Evolutionary conservation across 2,888 invertebrate species (phyloP).

Genomic region (Andrena flavipes): DNA sequence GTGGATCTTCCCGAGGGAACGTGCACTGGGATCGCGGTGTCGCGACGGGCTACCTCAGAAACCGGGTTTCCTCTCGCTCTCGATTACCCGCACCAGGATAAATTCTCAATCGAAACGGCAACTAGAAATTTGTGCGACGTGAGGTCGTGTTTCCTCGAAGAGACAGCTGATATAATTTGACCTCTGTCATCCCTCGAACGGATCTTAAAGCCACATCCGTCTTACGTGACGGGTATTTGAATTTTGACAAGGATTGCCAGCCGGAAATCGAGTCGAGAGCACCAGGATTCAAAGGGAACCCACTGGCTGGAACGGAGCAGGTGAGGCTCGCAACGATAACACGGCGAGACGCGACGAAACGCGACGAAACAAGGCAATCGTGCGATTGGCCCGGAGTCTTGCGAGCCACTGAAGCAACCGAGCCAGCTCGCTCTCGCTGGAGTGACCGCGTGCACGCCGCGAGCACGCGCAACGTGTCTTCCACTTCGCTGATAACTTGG

Average conservation of each 20-base stretch:
- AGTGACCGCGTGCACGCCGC: constrained; percentile 66
- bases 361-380: constrained; percentile 61
- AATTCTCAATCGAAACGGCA: too few relatives aligned
- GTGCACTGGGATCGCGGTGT: constrained; percentile 20
- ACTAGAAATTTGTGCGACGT: too few relatives aligned
- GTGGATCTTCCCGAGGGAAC: not conserved
- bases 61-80: constrained; percentile 14
- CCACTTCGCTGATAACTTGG: constrained; percentile 64
- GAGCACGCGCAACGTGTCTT: constrained; percentile 73
- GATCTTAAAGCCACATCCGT: too few relatives aligned
- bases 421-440: constrained; percentile 66
- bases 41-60: too few relatives aligned
- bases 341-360: constrained; percentile 15
- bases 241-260: too few relatives aligned
- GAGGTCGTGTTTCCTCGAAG: too few relatives aligned
- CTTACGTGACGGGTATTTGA: too few relatives aligned
- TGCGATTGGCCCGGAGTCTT: constrained; percentile 82
- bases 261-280: not conserved
- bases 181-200: too few relatives aligned
- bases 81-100: not conserved
- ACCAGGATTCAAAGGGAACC: not conserved
- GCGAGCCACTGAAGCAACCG: constrained; percentile 81
- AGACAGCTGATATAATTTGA: too few relatives aligned
- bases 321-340: not conserved
- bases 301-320: not conserved